phyloP scores from a whole-genome alignment of 2,797 vertebrate species.

The Sebastes alutus region DNA sequence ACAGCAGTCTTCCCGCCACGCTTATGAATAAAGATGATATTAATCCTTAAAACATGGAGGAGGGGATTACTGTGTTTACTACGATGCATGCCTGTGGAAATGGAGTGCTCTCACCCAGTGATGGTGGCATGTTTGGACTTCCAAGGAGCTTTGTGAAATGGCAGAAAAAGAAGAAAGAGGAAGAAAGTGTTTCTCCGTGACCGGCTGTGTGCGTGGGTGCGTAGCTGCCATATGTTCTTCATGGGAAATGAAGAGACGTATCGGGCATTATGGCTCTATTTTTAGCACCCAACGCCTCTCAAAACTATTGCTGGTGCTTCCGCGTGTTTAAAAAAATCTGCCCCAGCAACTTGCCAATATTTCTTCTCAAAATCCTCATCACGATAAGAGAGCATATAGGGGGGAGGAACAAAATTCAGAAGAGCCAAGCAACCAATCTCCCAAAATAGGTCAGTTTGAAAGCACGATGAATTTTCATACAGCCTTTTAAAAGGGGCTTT shows the following conservation, averaged over 20 bases:
- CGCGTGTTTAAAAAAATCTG: constrained; percentile 47
- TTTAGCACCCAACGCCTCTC: constrained; percentile 36
- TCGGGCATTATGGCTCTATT: constrained; percentile 53
- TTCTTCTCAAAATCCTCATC: constrained; percentile 60
- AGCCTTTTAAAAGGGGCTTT: constrained; percentile 63
- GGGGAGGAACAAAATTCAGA: constrained; percentile 25
- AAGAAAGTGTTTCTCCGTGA: constrained; percentile 1
- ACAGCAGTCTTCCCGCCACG: constrained; percentile 46
- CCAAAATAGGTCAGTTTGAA: constrained; percentile 79
- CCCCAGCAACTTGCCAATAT: constrained; percentile 55
- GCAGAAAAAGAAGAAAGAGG: not conserved
- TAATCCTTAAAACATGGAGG: constrained; percentile 74
- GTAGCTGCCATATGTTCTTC: constrained; percentile 44
- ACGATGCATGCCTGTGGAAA: constrained; percentile 39
- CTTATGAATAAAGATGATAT: constrained; percentile 76
- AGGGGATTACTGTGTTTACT: constrained; percentile 71
- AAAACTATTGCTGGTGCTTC: constrained; percentile 22
- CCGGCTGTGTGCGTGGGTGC: not conserved
- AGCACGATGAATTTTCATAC: constrained; percentile 68
- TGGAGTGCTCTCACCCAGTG: constrained; percentile 42
- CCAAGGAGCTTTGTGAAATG: constrained; percentile 42
- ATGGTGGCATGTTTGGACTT: constrained; percentile 46
- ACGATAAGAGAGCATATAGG: constrained; percentile 37
- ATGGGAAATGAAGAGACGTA: constrained; percentile 33
- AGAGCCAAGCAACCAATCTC: constrained; percentile 66